phyloP scores from a whole-genome alignment of 2,888 invertebrate species.

The Clistopyga incitator region DNA sequence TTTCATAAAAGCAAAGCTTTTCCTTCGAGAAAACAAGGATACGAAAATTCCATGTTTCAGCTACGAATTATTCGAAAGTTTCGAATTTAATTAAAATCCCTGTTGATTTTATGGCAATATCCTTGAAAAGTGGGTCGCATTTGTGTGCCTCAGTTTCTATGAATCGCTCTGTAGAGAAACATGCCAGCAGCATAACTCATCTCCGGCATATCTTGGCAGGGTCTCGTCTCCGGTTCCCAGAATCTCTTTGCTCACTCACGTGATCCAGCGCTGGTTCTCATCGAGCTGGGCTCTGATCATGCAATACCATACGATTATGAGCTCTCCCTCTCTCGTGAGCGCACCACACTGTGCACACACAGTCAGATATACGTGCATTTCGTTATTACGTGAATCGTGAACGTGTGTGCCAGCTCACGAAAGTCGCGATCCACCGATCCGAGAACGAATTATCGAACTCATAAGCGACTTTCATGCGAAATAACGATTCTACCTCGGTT shows the following conservation, averaged over 20 bases:
- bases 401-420: background rate
- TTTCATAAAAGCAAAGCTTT: too few species aligned
- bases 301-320: conserved; percentile 57
- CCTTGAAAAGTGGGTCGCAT: background rate
- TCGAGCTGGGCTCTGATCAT: conserved; percentile 48
- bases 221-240: conserved; percentile 61
- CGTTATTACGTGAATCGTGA: conserved; percentile 24
- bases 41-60: too few species aligned
- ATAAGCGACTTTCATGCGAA: background rate
- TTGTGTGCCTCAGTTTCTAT: background rate
- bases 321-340: conserved; percentile 24
- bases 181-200: conserved; percentile 57
- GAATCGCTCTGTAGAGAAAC: conserved; percentile 49
- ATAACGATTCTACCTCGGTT: conserved; percentile 10
- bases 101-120: background rate
- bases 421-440: conserved; percentile 30
- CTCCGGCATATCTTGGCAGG: conserved; percentile 66
- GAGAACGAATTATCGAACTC: conserved; percentile 15
- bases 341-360: conserved; percentile 14
- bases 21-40: too few species aligned
- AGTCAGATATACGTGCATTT: background rate
- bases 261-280: conserved; percentile 40
- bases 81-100: too few species aligned
- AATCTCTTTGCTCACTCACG: conserved; percentile 44
- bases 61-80: too few species aligned